Evolutionary conservation across 2,797 vertebrate genomes (phyloP).

Genomic region (Intellagama lesueurii): DNA sequence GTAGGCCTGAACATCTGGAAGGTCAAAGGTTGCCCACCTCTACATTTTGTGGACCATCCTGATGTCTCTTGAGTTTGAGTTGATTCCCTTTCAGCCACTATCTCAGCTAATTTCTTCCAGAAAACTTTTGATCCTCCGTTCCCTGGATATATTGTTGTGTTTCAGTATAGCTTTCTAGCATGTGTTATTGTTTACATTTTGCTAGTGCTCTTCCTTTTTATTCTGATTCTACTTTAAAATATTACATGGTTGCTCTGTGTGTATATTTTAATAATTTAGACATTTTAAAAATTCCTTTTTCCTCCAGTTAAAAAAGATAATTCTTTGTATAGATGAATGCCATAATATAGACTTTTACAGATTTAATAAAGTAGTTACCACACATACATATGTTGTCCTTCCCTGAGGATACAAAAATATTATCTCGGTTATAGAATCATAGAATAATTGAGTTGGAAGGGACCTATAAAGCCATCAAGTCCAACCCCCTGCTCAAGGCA

Average conservation of each 20-base stretch:
- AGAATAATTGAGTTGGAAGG: no score
- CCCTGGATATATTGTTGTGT: not conserved
- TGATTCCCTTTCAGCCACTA: not conserved
- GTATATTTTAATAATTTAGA: not conserved
- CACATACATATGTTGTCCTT: not conserved
- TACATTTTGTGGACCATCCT: not conserved
- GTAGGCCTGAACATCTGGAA: no score
- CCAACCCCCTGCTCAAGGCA: no score
- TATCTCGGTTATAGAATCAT: not conserved
- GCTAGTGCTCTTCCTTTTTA: not conserved
- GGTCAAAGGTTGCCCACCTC: no score
- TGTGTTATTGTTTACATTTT: not conserved
- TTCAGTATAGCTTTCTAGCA: not conserved
- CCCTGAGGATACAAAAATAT: not conserved
- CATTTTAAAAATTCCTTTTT: no score
- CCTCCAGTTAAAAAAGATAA: no score
- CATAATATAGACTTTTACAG: not conserved
- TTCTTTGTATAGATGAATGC: no score
- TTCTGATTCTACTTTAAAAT: not conserved
- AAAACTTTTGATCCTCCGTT: not conserved
- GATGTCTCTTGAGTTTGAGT: not conserved
- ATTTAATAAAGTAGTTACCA: not conserved
- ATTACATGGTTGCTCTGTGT: not conserved
- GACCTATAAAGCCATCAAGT: no score
- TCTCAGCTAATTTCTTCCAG: not conserved